phyloP scores from a whole-genome alignment of 2,113 vertebrate genomes.

The Eulemur rufifrons region DNA sequence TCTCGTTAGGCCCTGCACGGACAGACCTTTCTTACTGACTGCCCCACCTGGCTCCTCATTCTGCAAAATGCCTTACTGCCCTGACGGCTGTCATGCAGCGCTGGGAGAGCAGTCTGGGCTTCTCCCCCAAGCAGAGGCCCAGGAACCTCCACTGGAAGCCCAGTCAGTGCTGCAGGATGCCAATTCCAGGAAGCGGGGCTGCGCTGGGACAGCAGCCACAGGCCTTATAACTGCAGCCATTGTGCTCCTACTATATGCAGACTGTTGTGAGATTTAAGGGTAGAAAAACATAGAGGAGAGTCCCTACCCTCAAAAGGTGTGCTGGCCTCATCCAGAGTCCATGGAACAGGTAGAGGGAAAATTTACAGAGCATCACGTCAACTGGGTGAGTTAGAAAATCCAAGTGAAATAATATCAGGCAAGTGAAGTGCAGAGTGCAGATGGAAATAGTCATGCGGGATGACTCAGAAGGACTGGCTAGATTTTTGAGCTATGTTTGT shows the following conservation, averaged over 20 bases:
- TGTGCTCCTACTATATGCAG: background rate
- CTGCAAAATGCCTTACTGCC: background rate
- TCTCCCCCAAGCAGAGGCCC: background rate
- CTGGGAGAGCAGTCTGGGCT: background rate
- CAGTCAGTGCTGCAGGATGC: too few relatives aligned
- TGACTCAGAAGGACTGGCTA: slow-evolving; percentile 46
- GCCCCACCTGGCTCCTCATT: background rate
- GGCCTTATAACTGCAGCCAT: too few relatives aligned
- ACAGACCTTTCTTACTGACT: background rate
- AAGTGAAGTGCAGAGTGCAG: background rate
- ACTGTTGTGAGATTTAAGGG: background rate
- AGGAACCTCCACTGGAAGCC: background rate
- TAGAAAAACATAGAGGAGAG: background rate
- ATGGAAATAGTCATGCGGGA: background rate
- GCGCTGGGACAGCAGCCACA: background rate
- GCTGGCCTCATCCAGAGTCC: background rate
- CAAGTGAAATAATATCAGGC: background rate
- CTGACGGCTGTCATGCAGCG: rapidly evolving
- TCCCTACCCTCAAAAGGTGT: background rate
- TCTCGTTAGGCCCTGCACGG: background rate
- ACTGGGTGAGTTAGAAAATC: background rate
- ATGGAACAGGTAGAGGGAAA: background rate
- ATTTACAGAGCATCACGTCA: background rate
- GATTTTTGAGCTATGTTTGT: slow-evolving; percentile 54
- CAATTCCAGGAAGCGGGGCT: background rate